Conservation (phyloP, 2,113 vertebrate genomes). For the Stomatorhinus ivindoensis region DNA sequence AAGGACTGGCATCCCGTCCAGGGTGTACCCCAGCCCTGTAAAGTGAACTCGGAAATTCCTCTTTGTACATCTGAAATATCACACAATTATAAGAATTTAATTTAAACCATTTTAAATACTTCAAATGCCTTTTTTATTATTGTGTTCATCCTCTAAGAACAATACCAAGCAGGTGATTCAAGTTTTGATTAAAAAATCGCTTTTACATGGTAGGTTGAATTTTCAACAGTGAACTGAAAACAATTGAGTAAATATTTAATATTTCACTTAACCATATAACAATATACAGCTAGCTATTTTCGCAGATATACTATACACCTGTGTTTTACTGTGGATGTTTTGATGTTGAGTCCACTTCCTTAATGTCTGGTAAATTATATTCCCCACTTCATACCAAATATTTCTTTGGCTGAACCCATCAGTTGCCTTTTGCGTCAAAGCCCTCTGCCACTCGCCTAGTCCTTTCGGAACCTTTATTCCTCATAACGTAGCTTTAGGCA, state of each 20-base stretch:
- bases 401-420: background rate
- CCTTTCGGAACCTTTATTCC: constrained; percentile 6
- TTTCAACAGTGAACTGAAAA: background rate
- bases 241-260: background rate
- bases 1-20: background rate
- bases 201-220: background rate
- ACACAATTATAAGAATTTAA: no score
- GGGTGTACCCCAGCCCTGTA: background rate
- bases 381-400: background rate
- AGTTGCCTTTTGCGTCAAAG: constrained; percentile 11
- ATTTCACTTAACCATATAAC: background rate
- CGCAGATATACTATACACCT: background rate
- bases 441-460: constrained; percentile 30
- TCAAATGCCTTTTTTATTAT: no score
- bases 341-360: background rate
- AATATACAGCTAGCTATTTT: background rate
- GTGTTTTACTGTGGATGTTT: background rate
- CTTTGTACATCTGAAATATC: background rate
- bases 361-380: background rate
- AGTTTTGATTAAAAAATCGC: background rate
- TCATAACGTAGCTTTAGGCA: background rate
- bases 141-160: background rate
- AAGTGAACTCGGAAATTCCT: no score
- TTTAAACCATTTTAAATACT: no score
- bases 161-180: background rate